Percentiles rank a stretch among this genome's conserved stretches.
Conservation (phyloP, 2,888 invertebrate genomes). For the Nephrotoma flavescens region DNA sequence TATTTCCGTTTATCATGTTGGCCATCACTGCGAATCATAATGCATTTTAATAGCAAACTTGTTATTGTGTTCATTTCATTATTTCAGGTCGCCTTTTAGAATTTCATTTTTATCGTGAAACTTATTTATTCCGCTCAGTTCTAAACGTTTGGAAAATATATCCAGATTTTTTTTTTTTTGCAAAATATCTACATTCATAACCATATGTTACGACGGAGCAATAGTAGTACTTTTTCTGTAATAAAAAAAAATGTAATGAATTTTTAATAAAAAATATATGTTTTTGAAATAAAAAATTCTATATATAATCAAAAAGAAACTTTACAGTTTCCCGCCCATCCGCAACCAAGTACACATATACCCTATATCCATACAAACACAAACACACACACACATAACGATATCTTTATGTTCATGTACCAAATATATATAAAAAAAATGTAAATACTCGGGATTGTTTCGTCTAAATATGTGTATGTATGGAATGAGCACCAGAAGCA, state of each 20-base stretch:
- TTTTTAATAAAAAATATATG: neutral
- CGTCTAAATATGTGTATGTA: neutral
- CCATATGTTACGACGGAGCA: neutral
- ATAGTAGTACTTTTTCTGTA: neutral
- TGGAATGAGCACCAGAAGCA: neutral
- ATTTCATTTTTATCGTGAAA: too few species aligned
- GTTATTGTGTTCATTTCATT: too few species aligned
- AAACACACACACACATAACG: neutral
- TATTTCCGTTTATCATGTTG: too few species aligned
- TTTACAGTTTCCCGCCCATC: neutral
- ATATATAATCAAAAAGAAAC: neutral
- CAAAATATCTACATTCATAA: neutral
- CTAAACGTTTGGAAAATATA: neutral
- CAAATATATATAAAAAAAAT: neutral
- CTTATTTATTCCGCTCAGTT: too few species aligned
- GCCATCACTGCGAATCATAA: too few species aligned
- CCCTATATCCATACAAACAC: neutral
- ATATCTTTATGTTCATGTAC: neutral
- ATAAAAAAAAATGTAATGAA: neutral
- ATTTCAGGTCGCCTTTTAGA: too few species aligned
- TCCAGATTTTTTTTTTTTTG: neutral
- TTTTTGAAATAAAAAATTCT: neutral
- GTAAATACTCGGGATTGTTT: neutral
- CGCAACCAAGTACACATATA: neutral
- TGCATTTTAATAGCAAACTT: too few species aligned